These are phyloP conservation scores for Diaperis boleti DNA, from an alignment of 2,888 invertebrate species.

Conservation along the genomic window DNA sequence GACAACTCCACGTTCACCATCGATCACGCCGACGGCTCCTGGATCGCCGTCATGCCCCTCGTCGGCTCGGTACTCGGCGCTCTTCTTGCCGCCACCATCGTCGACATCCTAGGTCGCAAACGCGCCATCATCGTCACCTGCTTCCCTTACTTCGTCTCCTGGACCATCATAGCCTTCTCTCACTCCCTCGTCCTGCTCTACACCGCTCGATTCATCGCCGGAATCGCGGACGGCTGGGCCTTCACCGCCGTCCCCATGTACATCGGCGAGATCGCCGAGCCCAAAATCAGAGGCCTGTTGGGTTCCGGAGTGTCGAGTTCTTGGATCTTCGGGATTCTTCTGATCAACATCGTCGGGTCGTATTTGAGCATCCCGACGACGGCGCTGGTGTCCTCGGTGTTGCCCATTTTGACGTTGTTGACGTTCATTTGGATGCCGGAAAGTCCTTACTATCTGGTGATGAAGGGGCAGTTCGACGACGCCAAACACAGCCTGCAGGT, in stretches of 20 bases:
- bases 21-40: constrained; percentile 70
- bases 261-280: constrained; percentile 73
- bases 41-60: constrained; percentile 76
- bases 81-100: constrained; percentile 73
- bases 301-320: constrained; percentile 72
- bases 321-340: constrained; percentile 71
- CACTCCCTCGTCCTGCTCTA: constrained; percentile 71
- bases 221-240: constrained; percentile 68
- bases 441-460: constrained; percentile 37
- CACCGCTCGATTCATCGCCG: constrained; percentile 68
- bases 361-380: constrained; percentile 28
- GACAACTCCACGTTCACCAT: constrained; percentile 57
- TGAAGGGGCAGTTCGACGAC: constrained; percentile 23
- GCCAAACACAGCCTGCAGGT: constrained; percentile 27
- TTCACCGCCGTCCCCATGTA: constrained; percentile 70
- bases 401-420: constrained; percentile 26
- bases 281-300: constrained; percentile 71
- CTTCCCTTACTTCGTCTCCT: constrained; percentile 73
- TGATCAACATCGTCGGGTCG: constrained; percentile 73
- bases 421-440: constrained; percentile 42
- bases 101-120: constrained; percentile 77
- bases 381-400: constrained; percentile 34
- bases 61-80: constrained; percentile 75
- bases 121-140: constrained; percentile 73
- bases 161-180: constrained; percentile 74